Percentiles rank a stretch among this genome's conserved stretches.
Conservation (phyloP, 1,140 invertebrate species). For the Drosophila bipectinata region DNA sequence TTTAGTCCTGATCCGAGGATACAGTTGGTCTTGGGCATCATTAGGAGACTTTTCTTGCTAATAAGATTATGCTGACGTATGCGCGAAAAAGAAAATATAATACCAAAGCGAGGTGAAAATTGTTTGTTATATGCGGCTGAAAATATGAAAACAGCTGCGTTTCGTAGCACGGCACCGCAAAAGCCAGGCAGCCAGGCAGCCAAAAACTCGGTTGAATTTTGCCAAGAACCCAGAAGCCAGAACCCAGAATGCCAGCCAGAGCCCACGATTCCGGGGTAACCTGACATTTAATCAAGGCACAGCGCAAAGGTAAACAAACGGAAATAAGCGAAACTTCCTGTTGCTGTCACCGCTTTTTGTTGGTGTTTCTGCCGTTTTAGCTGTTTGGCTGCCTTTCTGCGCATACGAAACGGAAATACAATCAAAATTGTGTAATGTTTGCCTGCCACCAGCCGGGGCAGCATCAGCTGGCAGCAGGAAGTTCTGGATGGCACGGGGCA, state of each 20-base stretch:
- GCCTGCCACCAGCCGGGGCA: constrained; percentile 43
- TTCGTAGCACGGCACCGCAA: constrained; percentile 22
- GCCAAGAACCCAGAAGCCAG: not conserved
- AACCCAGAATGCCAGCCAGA: not conserved
- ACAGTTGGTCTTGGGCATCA: constrained; percentile 28
- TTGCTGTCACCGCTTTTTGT: constrained; percentile 62
- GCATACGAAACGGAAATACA: constrained; percentile 80
- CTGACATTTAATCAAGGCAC: constrained; percentile 79
- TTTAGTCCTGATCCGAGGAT: constrained; percentile 7
- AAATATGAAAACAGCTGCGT: constrained; percentile 25
- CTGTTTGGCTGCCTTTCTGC: constrained; percentile 53
- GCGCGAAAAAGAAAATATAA: not conserved
- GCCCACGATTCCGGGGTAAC: constrained; percentile 21
- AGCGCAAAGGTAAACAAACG: constrained; percentile 80
- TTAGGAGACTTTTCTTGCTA: constrained; percentile 44
- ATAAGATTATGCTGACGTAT: constrained; percentile 43
- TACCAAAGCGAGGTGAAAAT: constrained; percentile 18
- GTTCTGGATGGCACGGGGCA: not conserved
- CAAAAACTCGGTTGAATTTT: not conserved
- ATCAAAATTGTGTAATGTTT: constrained; percentile 82
- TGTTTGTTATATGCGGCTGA: constrained; percentile 2
- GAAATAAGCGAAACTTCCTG: constrained; percentile 81
- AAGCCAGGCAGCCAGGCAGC: constrained; percentile 4
- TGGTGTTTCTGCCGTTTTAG: constrained; percentile 38
- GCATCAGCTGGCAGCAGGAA: constrained; percentile 7